Evolutionary conservation across 1,140 invertebrate genomes (phyloP).

Genomic region (Tetragnatha versicolor): DNA sequence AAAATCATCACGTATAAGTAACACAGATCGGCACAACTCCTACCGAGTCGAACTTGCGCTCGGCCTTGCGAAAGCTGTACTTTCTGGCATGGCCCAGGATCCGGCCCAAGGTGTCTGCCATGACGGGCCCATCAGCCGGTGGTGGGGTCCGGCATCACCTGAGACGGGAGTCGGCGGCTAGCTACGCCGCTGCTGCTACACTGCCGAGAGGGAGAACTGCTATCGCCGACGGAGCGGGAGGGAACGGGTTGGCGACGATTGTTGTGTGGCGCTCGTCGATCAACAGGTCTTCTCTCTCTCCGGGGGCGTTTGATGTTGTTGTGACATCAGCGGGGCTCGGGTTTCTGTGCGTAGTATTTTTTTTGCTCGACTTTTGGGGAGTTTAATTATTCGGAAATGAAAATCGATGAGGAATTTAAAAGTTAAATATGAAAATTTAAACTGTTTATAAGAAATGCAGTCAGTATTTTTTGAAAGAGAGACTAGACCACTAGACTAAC

Average conservation of each 20-base stretch:
- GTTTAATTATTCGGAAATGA: no score
- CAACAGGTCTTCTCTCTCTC: no score
- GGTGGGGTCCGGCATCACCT: neutral
- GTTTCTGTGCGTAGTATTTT: no score
- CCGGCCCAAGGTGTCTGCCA: slow-evolving; percentile 45
- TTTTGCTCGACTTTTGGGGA: no score
- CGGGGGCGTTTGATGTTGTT: no score
- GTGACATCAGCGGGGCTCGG: no score
- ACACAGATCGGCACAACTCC: slow-evolving; percentile 14
- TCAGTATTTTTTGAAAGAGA: no score
- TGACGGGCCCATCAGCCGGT: neutral
- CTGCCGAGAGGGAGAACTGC: neutral
- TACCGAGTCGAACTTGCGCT: neutral
- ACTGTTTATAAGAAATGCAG: no score
- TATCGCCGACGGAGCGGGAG: neutral
- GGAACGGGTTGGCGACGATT: neutral
- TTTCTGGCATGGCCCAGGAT: slow-evolving; percentile 48
- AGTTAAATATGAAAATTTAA: no score
- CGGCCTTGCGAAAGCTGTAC: slow-evolving; percentile 42
- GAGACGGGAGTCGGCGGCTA: neutral
- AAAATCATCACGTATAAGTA: neutral
- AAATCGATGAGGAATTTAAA: no score
- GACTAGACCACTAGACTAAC: no score
- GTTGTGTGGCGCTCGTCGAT: neutral
- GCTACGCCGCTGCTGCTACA: neutral